A percentile compares a stretch with the other conserved stretches of the same genome.
Evolutionary conservation across 2,888 invertebrate species (phyloP).

Genomic region (Eilema depressum): DNA sequence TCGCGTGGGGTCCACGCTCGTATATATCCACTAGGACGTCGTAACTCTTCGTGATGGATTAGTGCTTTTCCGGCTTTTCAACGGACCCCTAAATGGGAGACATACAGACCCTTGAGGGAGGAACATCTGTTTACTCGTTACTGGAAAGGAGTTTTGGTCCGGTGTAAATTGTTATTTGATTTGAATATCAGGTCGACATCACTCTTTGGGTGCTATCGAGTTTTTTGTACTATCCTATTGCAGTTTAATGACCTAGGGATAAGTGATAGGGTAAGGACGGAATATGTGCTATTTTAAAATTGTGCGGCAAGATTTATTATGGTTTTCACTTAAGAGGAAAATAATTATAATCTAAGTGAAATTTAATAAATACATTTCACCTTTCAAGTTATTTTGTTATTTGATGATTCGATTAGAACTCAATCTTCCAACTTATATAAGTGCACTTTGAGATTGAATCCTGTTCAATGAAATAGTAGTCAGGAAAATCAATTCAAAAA

Average conservation of each 20-base stretch:
- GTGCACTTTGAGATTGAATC: not conserved
- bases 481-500: too few species aligned
- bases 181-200: conserved; percentile 10
- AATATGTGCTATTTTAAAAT: not conserved
- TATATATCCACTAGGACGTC: conserved; percentile 65
- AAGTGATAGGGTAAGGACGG: not conserved
- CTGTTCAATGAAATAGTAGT: not conserved
- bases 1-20: conserved; percentile 57
- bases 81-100: conserved; percentile 74
- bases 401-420: not conserved
- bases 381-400: not conserved
- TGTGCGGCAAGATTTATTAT: not conserved
- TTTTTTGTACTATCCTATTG: not conserved
- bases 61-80: conserved; percentile 73
- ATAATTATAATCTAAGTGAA: not conserved
- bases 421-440: not conserved
- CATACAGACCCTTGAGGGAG: conserved; percentile 50
- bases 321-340: not conserved
- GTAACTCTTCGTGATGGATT: conserved; percentile 55
- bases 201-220: not conserved
- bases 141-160: conserved; percentile 44
- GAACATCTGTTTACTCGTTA: conserved; percentile 53
- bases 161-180: conserved; percentile 45
- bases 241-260: not conserved
- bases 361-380: not conserved